Conservation (phyloP, 2,113 vertebrate species). For the Coryphaenoides rupestris region DNA sequence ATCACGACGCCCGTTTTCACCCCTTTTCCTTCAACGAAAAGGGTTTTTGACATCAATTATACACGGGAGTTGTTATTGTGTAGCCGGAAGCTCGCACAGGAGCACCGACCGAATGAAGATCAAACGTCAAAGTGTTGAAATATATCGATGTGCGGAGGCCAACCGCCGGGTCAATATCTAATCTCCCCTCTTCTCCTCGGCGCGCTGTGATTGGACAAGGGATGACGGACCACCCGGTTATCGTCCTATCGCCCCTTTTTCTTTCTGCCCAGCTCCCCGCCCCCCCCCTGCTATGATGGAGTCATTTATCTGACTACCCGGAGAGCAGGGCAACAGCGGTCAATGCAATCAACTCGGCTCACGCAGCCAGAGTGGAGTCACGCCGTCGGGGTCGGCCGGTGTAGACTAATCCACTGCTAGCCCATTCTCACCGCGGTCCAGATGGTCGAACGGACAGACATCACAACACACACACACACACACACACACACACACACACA, state of each 20-base stretch:
- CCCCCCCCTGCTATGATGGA: conserved; percentile 42
- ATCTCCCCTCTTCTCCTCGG: conserved; percentile 43
- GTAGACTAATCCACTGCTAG: too few relatives aligned
- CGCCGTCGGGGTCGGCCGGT: too few relatives aligned
- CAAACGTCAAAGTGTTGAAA: conserved; percentile 51
- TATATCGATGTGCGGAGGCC: conserved; percentile 38
- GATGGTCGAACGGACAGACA: too few relatives aligned
- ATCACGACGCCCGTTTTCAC: too few relatives aligned
- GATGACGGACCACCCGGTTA: conserved; percentile 60
- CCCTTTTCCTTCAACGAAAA: too few relatives aligned
- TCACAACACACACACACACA: too few relatives aligned
- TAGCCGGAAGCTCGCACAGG: conserved; percentile 12
- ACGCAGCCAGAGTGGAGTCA: too few relatives aligned
- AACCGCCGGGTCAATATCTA: conserved; percentile 61
- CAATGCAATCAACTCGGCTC: conserved; percentile 56
- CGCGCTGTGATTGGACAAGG: conserved; percentile 51
- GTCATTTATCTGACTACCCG: conserved; percentile 54
- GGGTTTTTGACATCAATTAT: not conserved
- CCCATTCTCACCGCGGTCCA: too few relatives aligned
- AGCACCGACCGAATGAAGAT: conserved; percentile 17
- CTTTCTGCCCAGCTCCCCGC: too few relatives aligned
- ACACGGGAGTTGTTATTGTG: conserved; percentile 3
- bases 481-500: too few relatives aligned
- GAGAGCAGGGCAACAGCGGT: conserved; percentile 45
- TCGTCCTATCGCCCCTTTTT: conserved; percentile 19